Conservation (phyloP, 2,797 vertebrate genomes). For the Myripristis murdjan region DNA sequence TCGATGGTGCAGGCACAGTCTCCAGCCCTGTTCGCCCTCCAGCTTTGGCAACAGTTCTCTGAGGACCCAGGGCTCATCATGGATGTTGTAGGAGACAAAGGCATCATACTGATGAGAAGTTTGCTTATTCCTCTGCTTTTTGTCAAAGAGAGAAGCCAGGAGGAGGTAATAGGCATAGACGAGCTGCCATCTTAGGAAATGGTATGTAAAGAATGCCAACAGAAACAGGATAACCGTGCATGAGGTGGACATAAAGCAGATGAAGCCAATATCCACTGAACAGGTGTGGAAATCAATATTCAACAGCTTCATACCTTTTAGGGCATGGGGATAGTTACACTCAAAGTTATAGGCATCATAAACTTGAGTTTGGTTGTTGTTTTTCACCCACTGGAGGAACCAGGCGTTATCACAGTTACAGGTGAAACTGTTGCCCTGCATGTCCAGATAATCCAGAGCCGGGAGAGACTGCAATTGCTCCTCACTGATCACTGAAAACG, state of each 20-base stretch:
- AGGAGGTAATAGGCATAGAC: slow-evolving; percentile 79
- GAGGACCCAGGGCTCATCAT: slow-evolving; percentile 81
- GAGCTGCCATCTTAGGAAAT: slow-evolving; percentile 77
- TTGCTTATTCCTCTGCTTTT: slow-evolving; percentile 54
- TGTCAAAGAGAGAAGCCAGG: slow-evolving; percentile 68
- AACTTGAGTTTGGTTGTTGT: slow-evolving; percentile 68
- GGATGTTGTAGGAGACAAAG: slow-evolving; percentile 84
- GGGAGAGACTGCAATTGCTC: slow-evolving; percentile 50
- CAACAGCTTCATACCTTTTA: slow-evolving; percentile 61
- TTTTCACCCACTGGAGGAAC: slow-evolving; percentile 63
- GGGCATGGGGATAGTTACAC: slow-evolving; percentile 71
- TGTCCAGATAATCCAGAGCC: slow-evolving; percentile 66
- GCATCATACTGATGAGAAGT: slow-evolving; percentile 73
- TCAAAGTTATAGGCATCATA: slow-evolving; percentile 60
- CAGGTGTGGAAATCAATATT: slow-evolving; percentile 63
- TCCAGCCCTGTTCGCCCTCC: slow-evolving; percentile 82
- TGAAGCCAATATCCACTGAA: slow-evolving; percentile 33
- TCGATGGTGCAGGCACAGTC: slow-evolving; percentile 83
- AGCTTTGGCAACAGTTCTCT: slow-evolving; percentile 75
- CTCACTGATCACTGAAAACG: slow-evolving; percentile 52
- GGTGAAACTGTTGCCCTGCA: slow-evolving; percentile 73
- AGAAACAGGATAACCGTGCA: slow-evolving; percentile 51
- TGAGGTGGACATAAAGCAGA: slow-evolving; percentile 59
- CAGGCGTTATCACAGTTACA: slow-evolving; percentile 76
- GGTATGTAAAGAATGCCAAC: slow-evolving; percentile 60